Base-by-base conservation (phyloP, 1,140 invertebrate species). In the Drosophila novamexicana region DNA sequence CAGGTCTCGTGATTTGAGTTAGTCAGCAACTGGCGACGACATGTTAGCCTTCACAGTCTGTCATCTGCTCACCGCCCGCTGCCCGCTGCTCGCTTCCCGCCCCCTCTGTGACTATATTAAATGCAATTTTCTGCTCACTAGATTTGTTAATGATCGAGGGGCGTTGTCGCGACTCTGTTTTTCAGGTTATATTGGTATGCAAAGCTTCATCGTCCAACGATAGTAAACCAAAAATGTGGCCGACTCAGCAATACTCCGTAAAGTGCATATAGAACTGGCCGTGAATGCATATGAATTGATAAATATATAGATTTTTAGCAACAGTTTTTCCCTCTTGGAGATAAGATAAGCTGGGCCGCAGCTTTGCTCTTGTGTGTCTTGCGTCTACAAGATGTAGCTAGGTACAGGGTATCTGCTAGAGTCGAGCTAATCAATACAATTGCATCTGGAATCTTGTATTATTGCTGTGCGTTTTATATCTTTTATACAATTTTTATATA, bases 101-200 rank as follows among this genome's bases (percentile, higher is more conserved):
- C 22, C 29, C 32, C 32, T 37, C 22, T 7, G 9, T 39, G 14
- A n/a, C 59, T 7, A 37, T 40, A 70, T 32, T 53, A 54, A 39
- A 61, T 70, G 50, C 50, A 70, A 70, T 70, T 70, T 70, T 70
- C 67, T 70, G 67, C 67, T 62, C 67, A 18, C 67, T 63, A 70
- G 49, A 70, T 70, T 54, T 47, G 18, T 56, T 70, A 70, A 70
- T 70, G 57, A 69, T 58, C 36, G 39, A 59, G 45, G 54, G 65
- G 54, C 56, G 65, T 68, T 52, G 42, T 50, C 10, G 45, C 22
- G 45, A 29, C 54, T 32, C 34, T 45, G 61, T 16, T 62, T 49
- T 62, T 36, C 45, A 37, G 45, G 29, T 37, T 49, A 49, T 36
- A 57, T 22, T 58, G 18, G 40, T 58, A 45, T 58, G 39, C 40